Evolutionary conservation across 2,888 invertebrate genomes (phyloP).

Genomic region (Baccha elongata): DNA sequence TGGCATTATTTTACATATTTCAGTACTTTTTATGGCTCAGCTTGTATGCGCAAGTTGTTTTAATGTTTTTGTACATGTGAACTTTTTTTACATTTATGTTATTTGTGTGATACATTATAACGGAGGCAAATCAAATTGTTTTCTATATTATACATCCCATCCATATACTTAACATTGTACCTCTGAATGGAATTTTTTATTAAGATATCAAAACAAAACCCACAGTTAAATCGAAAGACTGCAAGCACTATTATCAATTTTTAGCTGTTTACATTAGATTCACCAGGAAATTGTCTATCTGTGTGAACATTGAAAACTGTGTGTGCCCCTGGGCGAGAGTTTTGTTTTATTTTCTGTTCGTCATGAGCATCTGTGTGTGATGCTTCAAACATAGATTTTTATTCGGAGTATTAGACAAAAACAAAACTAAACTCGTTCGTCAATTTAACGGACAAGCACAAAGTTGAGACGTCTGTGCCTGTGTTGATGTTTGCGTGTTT

Average conservation of each 20-base stretch:
- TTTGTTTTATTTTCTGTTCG: conserved; percentile 23
- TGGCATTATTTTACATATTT: too few species aligned
- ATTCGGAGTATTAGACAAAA: conserved; percentile 15
- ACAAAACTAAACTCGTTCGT: background rate
- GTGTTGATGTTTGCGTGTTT: background rate
- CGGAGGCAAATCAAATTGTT: too few species aligned
- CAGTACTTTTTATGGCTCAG: too few species aligned
- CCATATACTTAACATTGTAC: too few species aligned
- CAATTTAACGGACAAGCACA: too few species aligned
- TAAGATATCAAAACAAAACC: conserved; percentile 21
- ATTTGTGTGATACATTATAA: too few species aligned
- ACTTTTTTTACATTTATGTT: too few species aligned
- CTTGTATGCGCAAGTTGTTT: too few species aligned
- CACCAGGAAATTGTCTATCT: conserved; percentile 26
- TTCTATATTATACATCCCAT: too few species aligned
- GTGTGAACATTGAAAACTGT: conserved; percentile 15
- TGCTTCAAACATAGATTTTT: conserved; percentile 13
- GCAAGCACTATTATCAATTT: conserved; percentile 20
- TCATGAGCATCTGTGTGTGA: conserved; percentile 1
- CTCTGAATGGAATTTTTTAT: background rate
- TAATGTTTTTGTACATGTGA: too few species aligned
- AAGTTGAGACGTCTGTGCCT: background rate
- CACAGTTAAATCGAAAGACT: background rate
- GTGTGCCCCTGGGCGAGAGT: conserved; percentile 29
- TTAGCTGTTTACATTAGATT: conserved; percentile 15